phyloP scores from a whole-genome alignment of 1,140 invertebrate species.

The Apis laboriosa region DNA sequence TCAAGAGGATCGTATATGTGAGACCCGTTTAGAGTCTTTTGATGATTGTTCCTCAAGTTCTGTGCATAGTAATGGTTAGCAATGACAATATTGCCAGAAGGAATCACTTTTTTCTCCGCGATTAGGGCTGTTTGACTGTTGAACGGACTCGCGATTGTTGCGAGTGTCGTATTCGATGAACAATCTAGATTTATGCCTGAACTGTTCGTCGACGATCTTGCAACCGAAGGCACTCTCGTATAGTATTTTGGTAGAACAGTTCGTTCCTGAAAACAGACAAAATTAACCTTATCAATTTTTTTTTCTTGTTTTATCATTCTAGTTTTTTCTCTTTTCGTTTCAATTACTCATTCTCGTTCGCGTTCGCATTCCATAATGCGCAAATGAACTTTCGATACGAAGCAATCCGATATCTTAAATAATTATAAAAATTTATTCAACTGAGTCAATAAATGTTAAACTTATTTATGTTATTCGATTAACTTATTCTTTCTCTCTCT shows the following conservation, averaged over 20 bases:
- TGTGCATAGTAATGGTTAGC: constrained; percentile 74
- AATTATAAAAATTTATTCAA: background rate
- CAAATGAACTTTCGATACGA: no score
- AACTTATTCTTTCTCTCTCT: background rate
- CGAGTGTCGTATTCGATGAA: constrained; percentile 82
- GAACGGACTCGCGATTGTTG: constrained; percentile 81
- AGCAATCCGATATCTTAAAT: no score
- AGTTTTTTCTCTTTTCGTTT: background rate
- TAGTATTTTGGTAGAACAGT: constrained; percentile 73
- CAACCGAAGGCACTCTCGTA: constrained; percentile 70
- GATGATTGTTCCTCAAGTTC: constrained; percentile 74
- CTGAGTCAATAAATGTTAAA: background rate
- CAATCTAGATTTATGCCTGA: constrained; percentile 82
- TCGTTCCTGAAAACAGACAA: constrained; percentile 71
- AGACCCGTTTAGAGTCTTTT: constrained; percentile 64
- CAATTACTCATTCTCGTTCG: background rate
- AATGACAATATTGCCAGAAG: constrained; percentile 14
- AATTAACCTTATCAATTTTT: background rate
- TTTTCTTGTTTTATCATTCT: no score
- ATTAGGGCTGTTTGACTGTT: constrained; percentile 76
- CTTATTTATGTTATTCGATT: background rate
- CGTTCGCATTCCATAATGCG: no score
- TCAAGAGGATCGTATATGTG: constrained; percentile 71
- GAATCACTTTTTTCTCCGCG: constrained; percentile 58
- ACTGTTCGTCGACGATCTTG: constrained; percentile 77